phyloP scores from a whole-genome alignment of 2,797 vertebrate species.

The Clarias fuscus region DNA sequence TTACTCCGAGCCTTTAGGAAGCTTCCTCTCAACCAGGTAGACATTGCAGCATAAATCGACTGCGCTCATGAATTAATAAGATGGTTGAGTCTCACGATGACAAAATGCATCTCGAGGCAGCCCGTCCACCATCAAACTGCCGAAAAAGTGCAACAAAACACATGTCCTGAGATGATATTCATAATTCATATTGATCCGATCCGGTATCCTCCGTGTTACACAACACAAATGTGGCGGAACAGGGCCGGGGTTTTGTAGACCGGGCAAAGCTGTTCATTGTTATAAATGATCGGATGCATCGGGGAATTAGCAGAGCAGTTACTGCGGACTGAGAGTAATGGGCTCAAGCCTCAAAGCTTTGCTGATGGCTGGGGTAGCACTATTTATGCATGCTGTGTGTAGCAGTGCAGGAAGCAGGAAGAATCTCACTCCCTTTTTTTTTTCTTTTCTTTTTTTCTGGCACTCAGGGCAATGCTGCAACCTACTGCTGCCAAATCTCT shows the following conservation, averaged over 20 bases:
- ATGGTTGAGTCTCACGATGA: constrained; percentile 40
- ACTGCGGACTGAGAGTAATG: constrained; percentile 74
- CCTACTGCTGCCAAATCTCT: constrained; percentile 77
- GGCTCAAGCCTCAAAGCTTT: constrained; percentile 68
- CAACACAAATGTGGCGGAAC: constrained; percentile 58
- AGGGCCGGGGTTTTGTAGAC: constrained; percentile 39
- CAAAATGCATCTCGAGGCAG: constrained; percentile 53
- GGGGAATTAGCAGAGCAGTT: constrained; percentile 76
- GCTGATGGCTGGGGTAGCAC: constrained; percentile 69
- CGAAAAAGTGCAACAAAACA: constrained; percentile 53
- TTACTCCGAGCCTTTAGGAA: constrained; percentile 27
- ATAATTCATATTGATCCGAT: constrained; percentile 64
- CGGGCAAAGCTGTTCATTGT: constrained; percentile 53
- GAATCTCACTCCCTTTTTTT: constrained; percentile 66
- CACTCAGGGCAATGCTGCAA: constrained; percentile 78
- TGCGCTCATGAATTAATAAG: constrained; percentile 54
- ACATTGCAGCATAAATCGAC: constrained; percentile 17
- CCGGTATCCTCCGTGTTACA: constrained; percentile 72
- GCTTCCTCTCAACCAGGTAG: constrained; percentile 31
- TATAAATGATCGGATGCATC: constrained; percentile 63
- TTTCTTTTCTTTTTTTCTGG: constrained; percentile 61
- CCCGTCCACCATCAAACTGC: constrained; percentile 37
- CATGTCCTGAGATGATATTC: constrained; percentile 46
- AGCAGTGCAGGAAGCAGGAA: constrained; percentile 79
- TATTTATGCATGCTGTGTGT: constrained; percentile 84